Base-by-base conservation (phyloP, 2,888 invertebrate genomes). In the Venusia cambrica region DNA sequence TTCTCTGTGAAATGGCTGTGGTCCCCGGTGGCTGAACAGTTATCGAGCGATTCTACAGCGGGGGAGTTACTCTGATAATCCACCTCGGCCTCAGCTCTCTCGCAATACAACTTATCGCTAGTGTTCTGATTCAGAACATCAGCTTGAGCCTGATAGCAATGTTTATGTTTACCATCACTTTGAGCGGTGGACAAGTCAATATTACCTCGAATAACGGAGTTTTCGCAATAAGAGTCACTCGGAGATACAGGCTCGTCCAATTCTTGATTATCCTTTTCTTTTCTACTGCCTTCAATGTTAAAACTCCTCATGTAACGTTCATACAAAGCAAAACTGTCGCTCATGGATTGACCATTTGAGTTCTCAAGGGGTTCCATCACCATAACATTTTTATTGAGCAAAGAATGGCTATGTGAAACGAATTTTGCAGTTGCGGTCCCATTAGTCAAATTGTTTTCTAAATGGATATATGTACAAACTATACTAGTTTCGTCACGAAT, bases 301-400 rank as follows among this genome's bases (percentile, higher is more conserved):
- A 87, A 87, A 68, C 83, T 85, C 65, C 77, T 72, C 69, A 85
- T 67, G 51, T 84, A 87, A 20, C 84, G 73, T 45, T 83, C 81
- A 42, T 87, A 87, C 45, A 85, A 59, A 52, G 81, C 83, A 65
- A 85, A 80, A 64, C 77, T 81, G 64, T 84, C 78, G 68, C 76
- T 81, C 73, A 77, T 63, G 32, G 84, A 83, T 60, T 72, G 76
- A 65, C 80, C 76, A 70, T 83, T 81, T 38, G 85, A 78, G 62
- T 83, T 80, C 65, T 77, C 78, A 45, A 77, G 68, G 59, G 81
- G 74, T 79, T 83, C 85, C 85, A 87, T 85, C 59, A 80, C 79
- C 70, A 66, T 66, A 67, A 64, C 71, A 73, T 69, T 62, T 53
- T 68, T n/a, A n/a, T n/a, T n/a, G n/a, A n/a, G n/a, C n/a, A n/a